Conservation (phyloP, 2,888 invertebrate genomes). For the Copidosoma aretas region DNA sequence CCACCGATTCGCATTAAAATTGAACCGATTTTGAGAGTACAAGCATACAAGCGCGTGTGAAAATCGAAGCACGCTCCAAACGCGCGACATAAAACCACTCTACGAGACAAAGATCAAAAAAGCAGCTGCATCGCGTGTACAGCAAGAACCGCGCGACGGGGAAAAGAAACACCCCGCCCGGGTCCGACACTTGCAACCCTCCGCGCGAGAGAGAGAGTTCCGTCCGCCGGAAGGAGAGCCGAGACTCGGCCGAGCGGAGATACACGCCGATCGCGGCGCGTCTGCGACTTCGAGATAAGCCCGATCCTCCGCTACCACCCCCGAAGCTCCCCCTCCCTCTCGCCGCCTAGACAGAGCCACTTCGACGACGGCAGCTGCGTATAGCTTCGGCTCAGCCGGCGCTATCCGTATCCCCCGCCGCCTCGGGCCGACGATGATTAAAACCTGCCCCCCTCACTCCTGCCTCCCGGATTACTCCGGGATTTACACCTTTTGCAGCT, state of each 20-base stretch:
- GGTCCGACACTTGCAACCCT: too few species aligned
- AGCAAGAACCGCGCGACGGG: not conserved
- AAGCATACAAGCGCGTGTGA: too few species aligned
- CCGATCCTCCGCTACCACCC: slow-evolving; percentile 51
- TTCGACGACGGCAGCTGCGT: too few species aligned
- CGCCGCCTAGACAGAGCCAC: slow-evolving; percentile 1
- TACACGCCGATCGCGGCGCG: slow-evolving; percentile 63
- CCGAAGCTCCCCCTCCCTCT: slow-evolving; percentile 5
- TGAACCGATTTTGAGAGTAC: too few species aligned
- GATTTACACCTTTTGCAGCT: too few species aligned
- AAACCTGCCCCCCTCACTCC: too few species aligned
- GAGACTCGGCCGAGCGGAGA: slow-evolving; percentile 46
- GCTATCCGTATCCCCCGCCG: slow-evolving; percentile 13
- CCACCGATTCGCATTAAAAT: too few species aligned
- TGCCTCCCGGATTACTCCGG: too few species aligned
- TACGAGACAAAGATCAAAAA: not conserved
- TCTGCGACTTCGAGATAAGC: slow-evolving; percentile 62
- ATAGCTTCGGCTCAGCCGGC: slow-evolving; percentile 23
- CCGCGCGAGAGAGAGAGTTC: slow-evolving; percentile 2
- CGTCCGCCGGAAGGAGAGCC: not conserved
- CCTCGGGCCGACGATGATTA: too few species aligned
- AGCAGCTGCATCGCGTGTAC: too few species aligned
- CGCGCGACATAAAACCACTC: not conserved
- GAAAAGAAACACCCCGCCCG: not conserved
- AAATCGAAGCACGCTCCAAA: not conserved